Evolutionary conservation across 1,140 invertebrate genomes (phyloP).

Genomic region (Wiebesia pumilae): DNA sequence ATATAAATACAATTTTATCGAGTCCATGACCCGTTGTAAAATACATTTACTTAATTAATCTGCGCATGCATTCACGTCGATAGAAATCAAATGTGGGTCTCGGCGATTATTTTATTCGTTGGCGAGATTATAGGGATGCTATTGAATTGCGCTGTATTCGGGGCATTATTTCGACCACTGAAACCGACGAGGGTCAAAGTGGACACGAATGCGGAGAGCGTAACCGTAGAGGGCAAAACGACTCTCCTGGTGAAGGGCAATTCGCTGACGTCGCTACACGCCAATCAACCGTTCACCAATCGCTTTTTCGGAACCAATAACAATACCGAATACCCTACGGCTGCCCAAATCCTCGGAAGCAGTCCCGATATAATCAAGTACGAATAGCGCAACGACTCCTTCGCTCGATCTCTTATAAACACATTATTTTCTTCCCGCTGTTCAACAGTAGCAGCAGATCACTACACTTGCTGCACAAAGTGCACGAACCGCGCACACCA

Average conservation of each 20-base stretch:
- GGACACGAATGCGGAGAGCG: constrained; percentile 70
- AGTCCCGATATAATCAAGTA: constrained; percentile 72
- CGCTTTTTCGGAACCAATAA: constrained; percentile 79
- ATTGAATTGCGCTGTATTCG: constrained; percentile 85
- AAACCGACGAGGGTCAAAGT: constrained; percentile 80
- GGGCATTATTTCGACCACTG: constrained; percentile 86
- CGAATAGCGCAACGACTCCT: neutral
- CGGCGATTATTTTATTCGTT: neutral
- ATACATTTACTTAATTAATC: neutral
- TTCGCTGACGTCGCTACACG: constrained; percentile 68
- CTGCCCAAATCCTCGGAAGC: constrained; percentile 81
- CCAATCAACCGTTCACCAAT: constrained; percentile 59
- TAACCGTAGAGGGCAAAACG: constrained; percentile 61
- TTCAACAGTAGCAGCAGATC: constrained; percentile 60
- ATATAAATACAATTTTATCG: neutral
- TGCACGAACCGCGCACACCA: constrained; percentile 57
- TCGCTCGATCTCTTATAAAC: neutral
- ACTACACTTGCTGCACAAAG: constrained; percentile 68
- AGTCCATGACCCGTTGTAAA: neutral
- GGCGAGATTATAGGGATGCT: constrained; percentile 77
- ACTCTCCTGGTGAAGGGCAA: constrained; percentile 62
- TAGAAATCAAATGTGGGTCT: neutral
- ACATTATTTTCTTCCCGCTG: neutral
- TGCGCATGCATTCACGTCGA: neutral
- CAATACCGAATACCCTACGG: constrained; percentile 84